These are phyloP conservation scores for Protomyctophum bolini DNA, from an alignment of 2,113 vertebrate species.

Conservation along the genomic window DNA sequence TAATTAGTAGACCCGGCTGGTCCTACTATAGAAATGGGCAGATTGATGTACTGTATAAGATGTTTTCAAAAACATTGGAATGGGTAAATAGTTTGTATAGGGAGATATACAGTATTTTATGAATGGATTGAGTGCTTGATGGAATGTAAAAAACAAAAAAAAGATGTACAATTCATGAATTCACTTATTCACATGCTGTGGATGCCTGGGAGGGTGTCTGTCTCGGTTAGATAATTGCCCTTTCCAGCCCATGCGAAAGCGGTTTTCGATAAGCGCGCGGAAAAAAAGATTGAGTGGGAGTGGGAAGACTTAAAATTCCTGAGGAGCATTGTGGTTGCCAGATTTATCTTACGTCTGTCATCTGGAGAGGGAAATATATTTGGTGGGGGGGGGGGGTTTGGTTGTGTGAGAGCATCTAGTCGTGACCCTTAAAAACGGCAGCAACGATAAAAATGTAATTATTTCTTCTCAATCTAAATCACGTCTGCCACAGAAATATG, in stretches of 20 bases:
- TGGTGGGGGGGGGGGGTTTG: background rate
- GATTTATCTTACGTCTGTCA: background rate
- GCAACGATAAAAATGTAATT: too few relatives aligned
- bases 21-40: too few relatives aligned
- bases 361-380: background rate
- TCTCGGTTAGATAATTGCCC: background rate
- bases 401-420: background rate
- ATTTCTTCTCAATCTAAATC: too few relatives aligned
- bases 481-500: too few relatives aligned
- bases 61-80: too few relatives aligned
- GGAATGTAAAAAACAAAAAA: background rate
- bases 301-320: background rate
- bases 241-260: background rate
- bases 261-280: background rate
- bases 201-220: background rate
- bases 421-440: background rate
- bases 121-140: background rate
- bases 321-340: background rate
- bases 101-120: slow-evolving; percentile 4
- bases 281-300: background rate
- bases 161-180: too few relatives aligned
- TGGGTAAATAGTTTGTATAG: too few relatives aligned
- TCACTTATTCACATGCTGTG: background rate
- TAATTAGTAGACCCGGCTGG: too few relatives aligned
- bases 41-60: too few relatives aligned